Evolutionary conservation across 1,140 invertebrate species (phyloP), one percentile per base, ranked within the genome.

Genomic region (Pararge aegeria): DNA sequence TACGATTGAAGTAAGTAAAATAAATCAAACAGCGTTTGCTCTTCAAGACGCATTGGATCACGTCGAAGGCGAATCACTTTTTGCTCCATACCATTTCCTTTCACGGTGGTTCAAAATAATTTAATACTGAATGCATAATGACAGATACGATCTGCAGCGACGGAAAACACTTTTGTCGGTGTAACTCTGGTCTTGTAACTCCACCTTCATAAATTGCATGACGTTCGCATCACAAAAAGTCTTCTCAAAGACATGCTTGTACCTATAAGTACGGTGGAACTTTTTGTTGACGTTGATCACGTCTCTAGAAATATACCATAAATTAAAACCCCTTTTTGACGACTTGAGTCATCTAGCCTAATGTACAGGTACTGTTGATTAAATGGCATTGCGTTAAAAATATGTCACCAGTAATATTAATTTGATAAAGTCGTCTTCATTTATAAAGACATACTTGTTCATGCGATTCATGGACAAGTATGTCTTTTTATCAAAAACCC

Each of bases 81-180:
- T 73, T 73, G 70, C 61, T 50, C 54, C 24, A 66, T 48, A 57
- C 56, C 64, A 64, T 63, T 66, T 64, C 66, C 61, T 66, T 62
- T 64, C 51, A 49, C 51, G 51, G 57, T 37, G 37, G 61, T 51
- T 34, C 51, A 46, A 58, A 73, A 73, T 69, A 73, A 64, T 68
- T 68, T 68, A 60, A 67, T 73, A 65, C 51, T 52, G 51, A 62
- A 64, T 66, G 64, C 42, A 66, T 64, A 70, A 60, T 62, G 57
- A 29, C 42, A 61, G 57, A 53, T 62, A 54, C 54, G 62, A 59
- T 66, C 57, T 56, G 69, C 50, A 52, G 46, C 55, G 50, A 57
- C 59, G 61, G 38, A 64, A 66, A 61, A 59, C 56, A 62, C 61
- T 62, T 67, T 54, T 63, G 54, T 58, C 55, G 58, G 55, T 70